Percentiles rank a stretch among this genome's conserved stretches.
Evolutionary conservation across 2,888 invertebrate species (phyloP).

Genomic region (Pristionchus entomophagus): DNA sequence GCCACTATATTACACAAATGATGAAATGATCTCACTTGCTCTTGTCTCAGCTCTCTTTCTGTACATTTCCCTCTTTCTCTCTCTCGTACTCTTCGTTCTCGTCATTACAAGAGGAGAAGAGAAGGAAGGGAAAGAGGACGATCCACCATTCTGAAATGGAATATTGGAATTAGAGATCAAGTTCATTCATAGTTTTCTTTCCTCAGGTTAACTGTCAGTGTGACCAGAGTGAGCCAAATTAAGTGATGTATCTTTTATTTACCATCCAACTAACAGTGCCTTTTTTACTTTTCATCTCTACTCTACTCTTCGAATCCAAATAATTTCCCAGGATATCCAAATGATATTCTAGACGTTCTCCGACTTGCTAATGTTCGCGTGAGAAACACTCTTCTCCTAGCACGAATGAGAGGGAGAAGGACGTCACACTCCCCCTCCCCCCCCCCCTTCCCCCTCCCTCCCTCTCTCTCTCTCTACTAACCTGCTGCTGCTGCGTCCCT

Average conservation of each 20-base stretch:
- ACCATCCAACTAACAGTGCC: no score
- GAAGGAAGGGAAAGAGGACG: background rate
- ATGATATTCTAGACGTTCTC: background rate
- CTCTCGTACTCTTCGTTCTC: background rate
- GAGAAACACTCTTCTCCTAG: background rate
- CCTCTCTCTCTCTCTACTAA: background rate
- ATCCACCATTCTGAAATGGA: background rate
- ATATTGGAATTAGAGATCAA: background rate
- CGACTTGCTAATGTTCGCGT: background rate
- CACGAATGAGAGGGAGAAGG: background rate
- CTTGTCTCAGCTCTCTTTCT: constrained; percentile 5
- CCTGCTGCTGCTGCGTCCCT: background rate
- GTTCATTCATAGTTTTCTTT: no score
- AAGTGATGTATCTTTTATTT: no score
- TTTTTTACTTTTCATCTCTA: no score
- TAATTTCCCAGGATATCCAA: background rate
- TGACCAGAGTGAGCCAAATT: no score
- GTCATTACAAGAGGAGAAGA: background rate
- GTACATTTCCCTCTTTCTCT: background rate
- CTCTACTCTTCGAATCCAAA: background rate
- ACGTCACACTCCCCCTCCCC: background rate
- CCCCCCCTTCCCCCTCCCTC: background rate
- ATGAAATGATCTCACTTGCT: background rate
- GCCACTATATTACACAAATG: no score
- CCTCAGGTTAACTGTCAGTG: no score